Evolutionary conservation across 2,113 vertebrate species (phyloP).

Genomic region (Hippocampus guttulatus): DNA sequence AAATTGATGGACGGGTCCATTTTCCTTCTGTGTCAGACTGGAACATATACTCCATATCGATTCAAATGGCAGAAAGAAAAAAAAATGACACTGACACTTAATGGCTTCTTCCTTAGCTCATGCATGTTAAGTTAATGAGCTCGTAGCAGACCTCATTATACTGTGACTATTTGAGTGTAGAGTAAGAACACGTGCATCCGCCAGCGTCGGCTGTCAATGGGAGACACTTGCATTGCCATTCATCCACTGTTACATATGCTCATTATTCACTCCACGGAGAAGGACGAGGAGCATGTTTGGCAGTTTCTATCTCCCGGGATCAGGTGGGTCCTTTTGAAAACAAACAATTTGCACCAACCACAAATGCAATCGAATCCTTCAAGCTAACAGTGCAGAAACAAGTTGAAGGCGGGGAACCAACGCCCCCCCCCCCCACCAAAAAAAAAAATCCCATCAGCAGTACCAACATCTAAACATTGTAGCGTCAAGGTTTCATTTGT

Average conservation of each 20-base stretch:
- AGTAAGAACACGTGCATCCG: background rate
- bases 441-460: constrained; percentile 53
- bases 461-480: constrained; percentile 41
- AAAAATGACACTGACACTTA: background rate
- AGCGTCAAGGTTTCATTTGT: constrained; percentile 48
- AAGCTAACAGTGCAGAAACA: constrained; percentile 60
- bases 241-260: background rate
- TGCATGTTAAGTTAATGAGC: background rate
- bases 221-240: constrained; percentile 16
- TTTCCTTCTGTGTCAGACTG: too few species aligned
- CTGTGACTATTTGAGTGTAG: background rate
- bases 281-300: background rate
- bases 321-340: constrained; percentile 36
- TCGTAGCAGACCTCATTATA: background rate
- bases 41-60: too few species aligned
- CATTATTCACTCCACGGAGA: constrained; percentile 9
- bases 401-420: constrained; percentile 2
- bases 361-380: constrained; percentile 63
- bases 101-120: background rate
- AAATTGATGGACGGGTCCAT: too few species aligned
- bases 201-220: background rate
- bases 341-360: constrained; percentile 26
- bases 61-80: background rate
- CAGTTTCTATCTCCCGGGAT: constrained; percentile 15
- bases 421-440: too few species aligned